A percentile compares a stretch with the other conserved stretches of the same genome.
Conservation (phyloP, 2,113 vertebrate genomes). For the Hippolais icterina region DNA sequence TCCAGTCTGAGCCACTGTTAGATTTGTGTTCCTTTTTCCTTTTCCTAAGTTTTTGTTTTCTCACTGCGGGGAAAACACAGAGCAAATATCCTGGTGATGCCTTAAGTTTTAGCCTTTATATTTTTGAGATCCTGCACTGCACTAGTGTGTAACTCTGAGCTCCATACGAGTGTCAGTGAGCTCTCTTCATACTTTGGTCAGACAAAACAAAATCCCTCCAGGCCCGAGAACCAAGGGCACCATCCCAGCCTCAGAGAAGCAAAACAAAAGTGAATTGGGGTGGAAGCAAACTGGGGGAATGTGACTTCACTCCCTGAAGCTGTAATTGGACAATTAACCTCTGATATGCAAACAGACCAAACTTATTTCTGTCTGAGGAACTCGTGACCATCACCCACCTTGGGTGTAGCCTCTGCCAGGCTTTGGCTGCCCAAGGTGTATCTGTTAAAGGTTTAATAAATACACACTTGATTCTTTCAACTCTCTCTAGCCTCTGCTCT, state of each 20-base stretch:
- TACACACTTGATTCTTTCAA: not conserved
- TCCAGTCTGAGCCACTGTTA: not conserved
- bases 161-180: not conserved
- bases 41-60: not conserved
- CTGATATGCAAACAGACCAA: not conserved
- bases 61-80: not conserved
- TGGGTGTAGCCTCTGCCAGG: not conserved
- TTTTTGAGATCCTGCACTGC: not conserved
- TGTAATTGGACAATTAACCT: not conserved
- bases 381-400: accelerated
- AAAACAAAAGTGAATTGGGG: not conserved
- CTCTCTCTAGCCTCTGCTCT: not conserved
- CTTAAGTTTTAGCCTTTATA: not conserved
- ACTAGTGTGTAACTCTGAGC: not conserved
- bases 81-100: not conserved
- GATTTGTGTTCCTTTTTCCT: not conserved
- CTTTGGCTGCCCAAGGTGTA: not conserved
- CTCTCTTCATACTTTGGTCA: not conserved
- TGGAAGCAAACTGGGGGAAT: not conserved
- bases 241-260: not conserved
- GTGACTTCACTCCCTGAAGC: not conserved
- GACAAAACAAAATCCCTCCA: not conserved
- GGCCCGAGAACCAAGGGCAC: not conserved
- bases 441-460: not conserved
- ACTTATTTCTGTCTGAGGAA: not conserved